Conservation (phyloP, 2,797 vertebrate genomes). For the Eurystomus glaucurus region DNA sequence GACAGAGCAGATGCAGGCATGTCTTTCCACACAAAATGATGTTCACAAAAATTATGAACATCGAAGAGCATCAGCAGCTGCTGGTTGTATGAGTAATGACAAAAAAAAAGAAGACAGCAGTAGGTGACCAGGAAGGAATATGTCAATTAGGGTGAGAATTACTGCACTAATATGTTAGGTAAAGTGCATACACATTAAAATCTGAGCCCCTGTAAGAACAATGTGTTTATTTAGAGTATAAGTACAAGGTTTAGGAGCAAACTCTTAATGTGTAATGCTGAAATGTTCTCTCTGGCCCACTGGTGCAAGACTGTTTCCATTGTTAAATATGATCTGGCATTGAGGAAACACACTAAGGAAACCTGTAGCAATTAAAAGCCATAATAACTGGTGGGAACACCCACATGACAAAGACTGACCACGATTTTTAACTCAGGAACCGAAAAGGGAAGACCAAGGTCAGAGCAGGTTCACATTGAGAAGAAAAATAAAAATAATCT, state of each 20-base stretch:
- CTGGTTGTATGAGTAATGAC: not conserved
- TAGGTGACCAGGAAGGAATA: not conserved
- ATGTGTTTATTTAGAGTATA: not conserved
- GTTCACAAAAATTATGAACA: not conserved
- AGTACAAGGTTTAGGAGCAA: not conserved
- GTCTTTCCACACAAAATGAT: not conserved
- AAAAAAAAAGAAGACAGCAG: constrained; percentile 22
- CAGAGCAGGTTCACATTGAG: not conserved
- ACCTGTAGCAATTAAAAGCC: not conserved
- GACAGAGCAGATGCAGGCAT: not conserved
- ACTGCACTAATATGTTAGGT: not conserved
- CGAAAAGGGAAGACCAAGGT: not conserved
- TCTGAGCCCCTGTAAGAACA: not conserved
- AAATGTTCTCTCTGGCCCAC: not conserved
- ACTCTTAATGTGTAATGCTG: not conserved
- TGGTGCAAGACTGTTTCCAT: not conserved
- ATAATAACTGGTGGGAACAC: not conserved
- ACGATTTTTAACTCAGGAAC: not conserved
- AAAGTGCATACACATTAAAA: not conserved
- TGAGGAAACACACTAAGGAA: not conserved
- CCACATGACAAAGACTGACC: rapidly evolving
- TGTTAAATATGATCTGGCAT: not conserved
- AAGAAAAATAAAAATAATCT: not conserved
- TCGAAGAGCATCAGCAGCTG: not conserved
- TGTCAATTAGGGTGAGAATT: not conserved